Evolutionary conservation across 2,113 vertebrate genomes (phyloP), one percentile per base, ranked within the genome.

Genomic region (Pterocles burchelli): DNA sequence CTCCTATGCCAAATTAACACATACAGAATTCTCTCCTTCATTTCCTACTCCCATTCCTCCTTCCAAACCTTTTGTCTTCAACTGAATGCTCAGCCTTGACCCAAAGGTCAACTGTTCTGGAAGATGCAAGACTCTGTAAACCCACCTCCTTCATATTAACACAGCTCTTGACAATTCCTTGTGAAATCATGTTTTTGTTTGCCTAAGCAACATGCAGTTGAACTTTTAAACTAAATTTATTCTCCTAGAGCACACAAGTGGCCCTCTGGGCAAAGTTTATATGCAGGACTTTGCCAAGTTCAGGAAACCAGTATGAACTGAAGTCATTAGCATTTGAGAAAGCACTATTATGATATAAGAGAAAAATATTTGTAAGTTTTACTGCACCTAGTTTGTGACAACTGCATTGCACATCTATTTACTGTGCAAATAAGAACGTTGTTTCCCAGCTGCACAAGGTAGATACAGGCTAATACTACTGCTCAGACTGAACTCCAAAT

Each of bases 321-420:
- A 61, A 79, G 49, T 11, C 62, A 94, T 66, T n/a, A 92, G 78
- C 86, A 78, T 52, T 54, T 89, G 61, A 78, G 90, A 95, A 78
- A 79, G 36, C 2, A 0, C 52, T 24, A 28, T 63, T 77, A 72
- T 17, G 17, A 76, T 49, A 79, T 16, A 43, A 57, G 20, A 89
- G 66, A 76, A 89, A 94, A 93, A 61, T 76, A 87, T 33, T 68
- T 82, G 4, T 33, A 54, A 34, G 36, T 41, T 88, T 93, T 87
- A 79, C 38, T 55, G 51, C 52, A 59, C 54, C 52, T 63, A 7
- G 43, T 52, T 58, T 52, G 51, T n/a, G 46, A 36, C 70, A 81
- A 76, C 38, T 75, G 29, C 18, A 46, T 51, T 74, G 67, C 73
- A 70, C 24, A 33, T 43, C 68, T 74, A 17, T 52, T 70, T 51